These are phyloP conservation scores for Dreissena rostriformis DNA, from an alignment of 1,140 invertebrate genomes.

Conservation along the genomic window DNA sequence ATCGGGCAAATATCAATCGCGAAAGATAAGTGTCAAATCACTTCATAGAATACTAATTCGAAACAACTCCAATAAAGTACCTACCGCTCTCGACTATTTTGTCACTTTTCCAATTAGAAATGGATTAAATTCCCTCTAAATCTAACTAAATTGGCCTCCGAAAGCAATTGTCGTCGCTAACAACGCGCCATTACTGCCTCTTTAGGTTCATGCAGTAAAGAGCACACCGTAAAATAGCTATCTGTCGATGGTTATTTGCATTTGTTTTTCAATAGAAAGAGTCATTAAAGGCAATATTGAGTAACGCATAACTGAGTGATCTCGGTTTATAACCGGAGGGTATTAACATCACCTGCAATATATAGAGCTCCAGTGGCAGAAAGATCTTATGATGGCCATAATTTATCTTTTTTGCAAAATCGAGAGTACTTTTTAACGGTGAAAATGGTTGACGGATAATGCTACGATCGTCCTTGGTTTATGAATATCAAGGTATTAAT, in stretches of 20 bases:
- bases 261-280: not conserved
- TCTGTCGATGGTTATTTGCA: not conserved
- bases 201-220: not conserved
- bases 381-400: too few species aligned
- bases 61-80: slow-evolving; percentile 37
- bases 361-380: too few species aligned
- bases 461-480: too few species aligned
- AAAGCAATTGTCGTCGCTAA: slow-evolving; percentile 1
- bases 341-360: slow-evolving; percentile 16
- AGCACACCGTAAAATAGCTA: slow-evolving; percentile 1
- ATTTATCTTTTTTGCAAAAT: too few species aligned
- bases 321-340: not conserved
- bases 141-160: slow-evolving; percentile 43
- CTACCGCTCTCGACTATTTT: slow-evolving; percentile 10
- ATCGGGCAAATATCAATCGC: too few species aligned
- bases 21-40: not conserved
- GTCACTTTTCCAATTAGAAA: slow-evolving; percentile 54
- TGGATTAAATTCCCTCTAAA: slow-evolving; percentile 48
- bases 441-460: too few species aligned
- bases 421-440: too few species aligned
- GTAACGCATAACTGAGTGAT: slow-evolving; percentile 16
- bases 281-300: slow-evolving; percentile 31
- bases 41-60: slow-evolving; percentile 48
- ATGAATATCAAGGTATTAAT: too few species aligned
- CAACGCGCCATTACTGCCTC: slow-evolving; percentile 5